Conservation (phyloP, 2,888 invertebrate species). For the Noctua janthe region DNA sequence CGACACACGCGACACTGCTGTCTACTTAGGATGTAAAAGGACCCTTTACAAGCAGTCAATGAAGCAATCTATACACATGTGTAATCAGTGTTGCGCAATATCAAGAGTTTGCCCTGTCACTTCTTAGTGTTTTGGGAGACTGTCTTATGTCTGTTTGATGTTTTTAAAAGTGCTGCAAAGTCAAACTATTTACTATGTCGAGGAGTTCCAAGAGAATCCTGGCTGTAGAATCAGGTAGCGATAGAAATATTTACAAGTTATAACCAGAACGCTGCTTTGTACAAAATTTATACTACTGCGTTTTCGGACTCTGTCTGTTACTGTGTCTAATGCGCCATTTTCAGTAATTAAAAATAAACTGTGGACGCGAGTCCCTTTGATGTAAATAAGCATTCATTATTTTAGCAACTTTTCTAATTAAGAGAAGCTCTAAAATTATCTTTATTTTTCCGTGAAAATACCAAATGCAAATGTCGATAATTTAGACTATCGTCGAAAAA, state of each 20-base stretch:
- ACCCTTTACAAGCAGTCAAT: too few species aligned
- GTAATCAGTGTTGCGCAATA: too few species aligned
- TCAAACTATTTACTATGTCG: too few species aligned
- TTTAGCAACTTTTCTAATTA: slow-evolving; percentile 19
- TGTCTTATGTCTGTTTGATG: too few species aligned
- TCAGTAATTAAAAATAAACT: slow-evolving; percentile 7
- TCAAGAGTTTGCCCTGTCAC: too few species aligned
- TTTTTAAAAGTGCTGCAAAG: too few species aligned
- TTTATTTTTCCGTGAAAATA: background rate
- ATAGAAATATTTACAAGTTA: background rate
- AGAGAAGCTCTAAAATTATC: slow-evolving; percentile 3
- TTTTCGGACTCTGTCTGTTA: background rate
- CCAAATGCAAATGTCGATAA: background rate
- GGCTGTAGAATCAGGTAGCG: too few species aligned
- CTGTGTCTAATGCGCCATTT: background rate
- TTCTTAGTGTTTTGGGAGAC: too few species aligned
- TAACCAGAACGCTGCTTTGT: background rate
- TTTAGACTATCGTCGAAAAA: background rate
- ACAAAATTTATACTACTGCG: background rate
- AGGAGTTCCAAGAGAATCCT: too few species aligned
- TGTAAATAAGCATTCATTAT: slow-evolving; percentile 32
- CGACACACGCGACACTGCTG: too few species aligned
- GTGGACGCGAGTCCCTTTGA: slow-evolving; percentile 13
- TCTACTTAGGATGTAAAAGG: too few species aligned
- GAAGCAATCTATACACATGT: too few species aligned